phyloP scores from a whole-genome alignment of 2,113 vertebrate species.

The Pionites leucogaster region DNA sequence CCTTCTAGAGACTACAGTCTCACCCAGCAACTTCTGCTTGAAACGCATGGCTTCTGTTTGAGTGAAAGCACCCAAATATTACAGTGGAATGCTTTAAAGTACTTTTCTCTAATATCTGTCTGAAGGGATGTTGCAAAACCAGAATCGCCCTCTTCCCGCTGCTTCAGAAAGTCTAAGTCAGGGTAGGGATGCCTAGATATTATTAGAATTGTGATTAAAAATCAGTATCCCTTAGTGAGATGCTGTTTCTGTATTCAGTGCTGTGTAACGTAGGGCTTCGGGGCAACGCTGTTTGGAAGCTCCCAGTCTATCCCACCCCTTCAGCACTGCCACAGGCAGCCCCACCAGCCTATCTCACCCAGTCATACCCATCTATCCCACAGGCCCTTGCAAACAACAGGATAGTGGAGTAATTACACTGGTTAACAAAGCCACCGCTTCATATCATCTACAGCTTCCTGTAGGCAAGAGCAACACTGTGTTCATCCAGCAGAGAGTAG shows the following conservation, averaged over 20 bases:
- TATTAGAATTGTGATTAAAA: too few species aligned
- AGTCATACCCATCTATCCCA: background rate
- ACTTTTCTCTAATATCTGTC: background rate
- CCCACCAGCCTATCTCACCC: background rate
- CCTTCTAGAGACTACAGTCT: constrained; percentile 8
- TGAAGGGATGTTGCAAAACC: background rate
- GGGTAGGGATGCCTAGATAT: background rate
- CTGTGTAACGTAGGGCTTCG: background rate
- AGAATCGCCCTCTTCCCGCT: background rate
- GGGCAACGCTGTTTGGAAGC: background rate
- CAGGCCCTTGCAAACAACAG: background rate
- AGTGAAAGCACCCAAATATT: background rate
- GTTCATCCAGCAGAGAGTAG: background rate
- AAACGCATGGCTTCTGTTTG: background rate
- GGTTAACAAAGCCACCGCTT: background rate
- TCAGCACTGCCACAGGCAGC: background rate
- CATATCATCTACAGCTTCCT: background rate
- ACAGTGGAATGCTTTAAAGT: background rate
- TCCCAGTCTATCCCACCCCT: background rate
- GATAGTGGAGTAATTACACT: background rate
- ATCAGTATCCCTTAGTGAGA: background rate
- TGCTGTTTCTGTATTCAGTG: background rate
- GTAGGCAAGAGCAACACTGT: background rate
- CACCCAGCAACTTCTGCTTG: constrained; percentile 1
- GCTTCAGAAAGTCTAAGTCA: background rate